Evolutionary conservation across 2,113 vertebrate genomes (phyloP).

Genomic region (Cheirogaleus medius): DNA sequence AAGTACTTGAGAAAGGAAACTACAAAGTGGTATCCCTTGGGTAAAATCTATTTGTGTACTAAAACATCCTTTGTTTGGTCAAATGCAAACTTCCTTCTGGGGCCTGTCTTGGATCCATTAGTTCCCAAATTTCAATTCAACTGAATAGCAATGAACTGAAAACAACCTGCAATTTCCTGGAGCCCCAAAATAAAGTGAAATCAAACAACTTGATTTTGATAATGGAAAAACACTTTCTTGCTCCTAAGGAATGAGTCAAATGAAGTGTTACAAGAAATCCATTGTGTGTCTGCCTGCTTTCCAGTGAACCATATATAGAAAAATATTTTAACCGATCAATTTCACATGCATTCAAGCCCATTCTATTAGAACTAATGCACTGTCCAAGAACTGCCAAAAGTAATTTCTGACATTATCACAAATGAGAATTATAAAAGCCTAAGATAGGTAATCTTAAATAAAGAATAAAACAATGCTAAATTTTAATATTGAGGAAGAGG

Average conservation of each 20-base stretch:
- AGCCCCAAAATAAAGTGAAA: conserved; percentile 13
- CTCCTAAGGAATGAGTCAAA: neutral
- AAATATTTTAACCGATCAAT: conserved; percentile 44
- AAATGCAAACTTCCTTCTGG: neutral
- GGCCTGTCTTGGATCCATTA: neutral
- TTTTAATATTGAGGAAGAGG: neutral
- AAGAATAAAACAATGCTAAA: neutral
- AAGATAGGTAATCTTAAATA: neutral
- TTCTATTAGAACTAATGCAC: conserved; percentile 11
- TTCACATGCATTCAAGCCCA: conserved; percentile 3
- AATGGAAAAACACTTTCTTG: conserved; percentile 19
- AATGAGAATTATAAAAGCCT: neutral
- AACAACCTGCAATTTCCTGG: conserved; percentile 49
- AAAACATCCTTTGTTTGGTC: neutral
- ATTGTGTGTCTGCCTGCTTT: neutral
- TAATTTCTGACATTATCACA: neutral
- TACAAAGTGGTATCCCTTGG: neutral
- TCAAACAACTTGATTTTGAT: conserved; percentile 43
- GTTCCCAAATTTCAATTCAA: conserved; percentile 6
- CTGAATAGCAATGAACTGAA: neutral
- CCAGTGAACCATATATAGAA: neutral
- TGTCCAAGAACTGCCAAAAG: neutral
- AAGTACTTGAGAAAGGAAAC: neutral
- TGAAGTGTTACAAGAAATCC: neutral
- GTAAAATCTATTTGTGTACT: neutral